Conservation (phyloP, 1,140 invertebrate species). For the Aphelenchoides besseyi region DNA sequence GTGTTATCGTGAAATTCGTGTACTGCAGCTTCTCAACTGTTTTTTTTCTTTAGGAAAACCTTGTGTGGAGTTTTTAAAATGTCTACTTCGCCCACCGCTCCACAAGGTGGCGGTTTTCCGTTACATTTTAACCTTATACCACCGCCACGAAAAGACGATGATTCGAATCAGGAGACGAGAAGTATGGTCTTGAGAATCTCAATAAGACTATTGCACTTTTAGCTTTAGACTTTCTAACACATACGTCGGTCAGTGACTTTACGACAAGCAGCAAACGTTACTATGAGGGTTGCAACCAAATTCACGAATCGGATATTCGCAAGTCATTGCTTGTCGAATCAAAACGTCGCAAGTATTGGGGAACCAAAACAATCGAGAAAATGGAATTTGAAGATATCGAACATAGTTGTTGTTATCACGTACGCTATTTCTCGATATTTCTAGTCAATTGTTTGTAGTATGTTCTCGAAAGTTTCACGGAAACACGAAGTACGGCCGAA, state of each 20-base stretch:
- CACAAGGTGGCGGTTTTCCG: background rate
- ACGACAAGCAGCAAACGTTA: background rate
- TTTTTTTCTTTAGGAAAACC: no score
- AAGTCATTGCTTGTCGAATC: slow-evolving; percentile 57
- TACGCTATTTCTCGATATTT: slow-evolving; percentile 33
- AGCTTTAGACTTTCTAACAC: slow-evolving; percentile 9
- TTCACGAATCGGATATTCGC: slow-evolving; percentile 53
- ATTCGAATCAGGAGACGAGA: background rate
- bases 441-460: slow-evolving; percentile 45
- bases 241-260: background rate
- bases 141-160: background rate
- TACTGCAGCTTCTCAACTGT: no score
- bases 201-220: background rate
- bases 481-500: slow-evolving; percentile 55
- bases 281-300: slow-evolving; percentile 26
- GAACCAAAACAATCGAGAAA: slow-evolving; percentile 54
- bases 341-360: slow-evolving; percentile 57
- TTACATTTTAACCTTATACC: background rate
- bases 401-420: slow-evolving; percentile 53
- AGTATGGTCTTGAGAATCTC: background rate
- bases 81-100: background rate
- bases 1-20: no score
- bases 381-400: slow-evolving; percentile 57
- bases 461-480: slow-evolving; percentile 60
- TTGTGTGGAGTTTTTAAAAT: background rate